Conservation (phyloP, 2,888 invertebrate species). For the Dicyrtoma fusca region DNA sequence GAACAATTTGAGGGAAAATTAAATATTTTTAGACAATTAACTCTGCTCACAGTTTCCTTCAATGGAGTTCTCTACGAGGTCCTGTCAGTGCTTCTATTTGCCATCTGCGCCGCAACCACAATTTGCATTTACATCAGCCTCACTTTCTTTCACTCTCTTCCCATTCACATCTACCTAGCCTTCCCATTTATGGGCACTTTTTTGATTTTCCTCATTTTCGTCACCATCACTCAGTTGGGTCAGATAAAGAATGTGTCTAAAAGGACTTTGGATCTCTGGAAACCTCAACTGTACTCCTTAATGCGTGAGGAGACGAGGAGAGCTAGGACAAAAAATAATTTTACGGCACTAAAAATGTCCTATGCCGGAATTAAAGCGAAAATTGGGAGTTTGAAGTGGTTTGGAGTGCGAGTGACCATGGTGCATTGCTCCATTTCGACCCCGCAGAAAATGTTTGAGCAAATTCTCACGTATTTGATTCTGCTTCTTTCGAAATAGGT, state of each 20-base stretch:
- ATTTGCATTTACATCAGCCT: conserved; percentile 2
- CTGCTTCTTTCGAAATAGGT: neutral
- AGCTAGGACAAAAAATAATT: neutral
- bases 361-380: too few relatives aligned
- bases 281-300: neutral
- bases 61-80: neutral
- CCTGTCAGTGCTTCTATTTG: conserved; percentile 2
- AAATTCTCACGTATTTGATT: conserved; percentile 7
- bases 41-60: conserved; percentile 4
- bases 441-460: conserved; percentile 27
- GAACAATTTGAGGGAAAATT: neutral
- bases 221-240: conserved; percentile 19
- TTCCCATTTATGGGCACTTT: neutral
- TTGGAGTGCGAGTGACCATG: neutral
- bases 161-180: neutral
- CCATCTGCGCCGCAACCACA: neutral
- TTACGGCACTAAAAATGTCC: too few relatives aligned
- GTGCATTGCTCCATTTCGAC: conserved; percentile 15
- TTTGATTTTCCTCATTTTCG: conserved; percentile 16
- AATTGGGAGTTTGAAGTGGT: conserved; percentile 4
- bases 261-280: neutral
- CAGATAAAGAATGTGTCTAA: neutral
- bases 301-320: neutral
- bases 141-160: neutral
- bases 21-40: neutral